These are phyloP conservation scores for Drosophila bocqueti DNA, from an alignment of 1,140 invertebrate genomes.

Conservation along the genomic window DNA sequence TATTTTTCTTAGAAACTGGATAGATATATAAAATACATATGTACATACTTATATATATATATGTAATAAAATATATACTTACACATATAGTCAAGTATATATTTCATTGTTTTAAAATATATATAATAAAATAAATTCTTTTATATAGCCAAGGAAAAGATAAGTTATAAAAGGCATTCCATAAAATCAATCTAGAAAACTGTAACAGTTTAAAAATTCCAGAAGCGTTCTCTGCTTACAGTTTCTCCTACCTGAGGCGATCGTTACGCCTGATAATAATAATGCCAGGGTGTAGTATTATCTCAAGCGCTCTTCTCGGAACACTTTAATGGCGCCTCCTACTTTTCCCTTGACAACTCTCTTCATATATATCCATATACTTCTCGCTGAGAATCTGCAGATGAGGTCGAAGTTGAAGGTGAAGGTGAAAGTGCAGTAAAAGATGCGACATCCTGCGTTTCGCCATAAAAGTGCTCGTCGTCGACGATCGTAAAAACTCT, in stretches of 20 bases:
- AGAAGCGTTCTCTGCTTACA: not conserved
- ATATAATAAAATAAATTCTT: not conserved
- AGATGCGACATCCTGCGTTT: slow-evolving; percentile 38
- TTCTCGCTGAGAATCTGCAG: slow-evolving; percentile 27
- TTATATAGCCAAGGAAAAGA: not conserved
- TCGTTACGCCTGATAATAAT: slow-evolving; percentile 24
- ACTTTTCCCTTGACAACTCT: slow-evolving; percentile 9
- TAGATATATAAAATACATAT: too few relatives aligned
- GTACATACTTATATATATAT: too few relatives aligned
- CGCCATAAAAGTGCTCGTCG: slow-evolving; percentile 29
- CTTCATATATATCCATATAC: not conserved
- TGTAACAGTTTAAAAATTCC: slow-evolving; percentile 15
- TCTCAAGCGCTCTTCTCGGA: slow-evolving; percentile 20
- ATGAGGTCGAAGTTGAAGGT: slow-evolving; percentile 30
- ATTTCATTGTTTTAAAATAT: not conserved
- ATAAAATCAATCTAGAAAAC: slow-evolving; percentile 5
- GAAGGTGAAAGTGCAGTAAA: slow-evolving; percentile 52
- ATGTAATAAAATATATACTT: too few relatives aligned
- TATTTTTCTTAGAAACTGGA: too few relatives aligned
- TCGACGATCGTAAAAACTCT: slow-evolving; percentile 39
- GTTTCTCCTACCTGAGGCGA: slow-evolving; percentile 19
- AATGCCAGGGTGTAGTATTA: slow-evolving; percentile 1
- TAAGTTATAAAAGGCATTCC: not conserved
- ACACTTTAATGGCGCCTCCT: slow-evolving; percentile 45
- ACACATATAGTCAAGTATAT: too few relatives aligned